phyloP scores from a whole-genome alignment of 2,888 invertebrate genomes.

The Chrysolina haemoptera region DNA sequence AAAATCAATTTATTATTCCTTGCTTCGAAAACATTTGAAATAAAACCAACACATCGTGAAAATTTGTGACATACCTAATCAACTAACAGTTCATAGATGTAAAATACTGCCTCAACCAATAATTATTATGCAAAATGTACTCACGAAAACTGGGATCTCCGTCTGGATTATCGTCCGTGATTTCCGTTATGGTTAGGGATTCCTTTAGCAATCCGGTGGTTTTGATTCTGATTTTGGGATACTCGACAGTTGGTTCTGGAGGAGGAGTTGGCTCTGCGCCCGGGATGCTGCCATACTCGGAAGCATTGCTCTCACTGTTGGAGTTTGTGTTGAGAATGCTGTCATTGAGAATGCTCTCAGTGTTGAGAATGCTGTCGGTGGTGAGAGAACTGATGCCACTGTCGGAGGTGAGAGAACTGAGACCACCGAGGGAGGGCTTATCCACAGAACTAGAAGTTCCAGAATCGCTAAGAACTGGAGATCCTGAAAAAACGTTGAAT shows the following conservation, averaged over 20 bases:
- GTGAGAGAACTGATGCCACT: background rate
- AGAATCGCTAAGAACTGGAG: slow-evolving; percentile 27
- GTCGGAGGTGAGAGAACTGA: background rate
- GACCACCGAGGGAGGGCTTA: background rate
- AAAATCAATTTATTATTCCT: too few species aligned
- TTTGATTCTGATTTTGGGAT: slow-evolving; percentile 68
- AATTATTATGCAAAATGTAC: slow-evolving; percentile 32
- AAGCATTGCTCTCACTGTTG: slow-evolving; percentile 46
- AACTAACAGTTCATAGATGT: background rate
- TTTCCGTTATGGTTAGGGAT: slow-evolving; percentile 64
- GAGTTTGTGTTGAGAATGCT: slow-evolving; percentile 38
- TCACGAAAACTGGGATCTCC: slow-evolving; percentile 57
- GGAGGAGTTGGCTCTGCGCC: slow-evolving; percentile 66
- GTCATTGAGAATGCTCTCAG: slow-evolving; percentile 47
- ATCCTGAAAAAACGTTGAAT: slow-evolving; percentile 19
- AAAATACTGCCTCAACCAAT: slow-evolving; percentile 6
- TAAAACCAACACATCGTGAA: too few species aligned
- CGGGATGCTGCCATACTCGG: slow-evolving; percentile 61
- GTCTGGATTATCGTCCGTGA: slow-evolving; percentile 65
- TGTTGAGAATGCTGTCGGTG: slow-evolving; percentile 38
- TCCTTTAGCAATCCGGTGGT: slow-evolving; percentile 65
- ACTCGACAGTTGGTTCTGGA: slow-evolving; percentile 63
- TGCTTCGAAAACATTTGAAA: too few species aligned
- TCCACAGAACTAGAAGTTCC: slow-evolving; percentile 12
- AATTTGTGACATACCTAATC: too few species aligned